These are phyloP conservation scores for Nomada fucata DNA, from an alignment of 2,888 invertebrate genomes.

Conservation along the genomic window DNA sequence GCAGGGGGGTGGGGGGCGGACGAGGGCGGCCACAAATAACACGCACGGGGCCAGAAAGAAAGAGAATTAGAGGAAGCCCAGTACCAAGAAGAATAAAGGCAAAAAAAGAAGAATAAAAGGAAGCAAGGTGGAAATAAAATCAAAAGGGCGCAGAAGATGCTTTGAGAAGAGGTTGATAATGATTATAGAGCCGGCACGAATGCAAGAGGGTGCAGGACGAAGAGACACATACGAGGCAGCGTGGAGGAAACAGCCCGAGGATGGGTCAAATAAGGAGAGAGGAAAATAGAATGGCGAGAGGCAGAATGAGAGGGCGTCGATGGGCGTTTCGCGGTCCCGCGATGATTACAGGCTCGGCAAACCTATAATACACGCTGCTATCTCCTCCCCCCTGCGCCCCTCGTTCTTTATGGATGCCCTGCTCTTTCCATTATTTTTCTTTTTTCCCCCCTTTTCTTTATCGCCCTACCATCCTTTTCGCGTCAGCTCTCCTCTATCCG, in stretches of 20 bases:
- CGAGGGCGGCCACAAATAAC: constrained; percentile 51
- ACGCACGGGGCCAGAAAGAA: constrained; percentile 23
- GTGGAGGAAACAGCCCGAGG: constrained; percentile 66
- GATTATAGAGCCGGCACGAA: constrained; percentile 76
- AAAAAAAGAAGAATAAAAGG: constrained; percentile 49
- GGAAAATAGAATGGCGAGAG: constrained; percentile 74
- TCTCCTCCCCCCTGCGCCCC: constrained; percentile 70
- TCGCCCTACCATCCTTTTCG: constrained; percentile 54
- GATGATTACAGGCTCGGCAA: constrained; percentile 83
- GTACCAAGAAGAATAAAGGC: constrained; percentile 68
- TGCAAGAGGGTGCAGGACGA: constrained; percentile 51
- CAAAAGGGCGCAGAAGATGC: constrained; percentile 40
- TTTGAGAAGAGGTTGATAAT: constrained; percentile 74
- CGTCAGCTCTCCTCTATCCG: constrained; percentile 7
- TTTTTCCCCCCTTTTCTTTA: constrained; percentile 40
- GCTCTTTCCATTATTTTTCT: constrained; percentile 68
- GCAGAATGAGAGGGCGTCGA: constrained; percentile 75
- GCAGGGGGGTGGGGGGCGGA: constrained; percentile 54
- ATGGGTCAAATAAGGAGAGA: constrained; percentile 64
- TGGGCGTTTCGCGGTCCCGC: constrained; percentile 84
- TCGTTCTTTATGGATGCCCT: constrained; percentile 52
- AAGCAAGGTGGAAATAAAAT: constrained; percentile 47
- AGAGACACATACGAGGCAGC: constrained; percentile 30
- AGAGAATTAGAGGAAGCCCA: constrained; percentile 41
- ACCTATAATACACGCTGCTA: constrained; percentile 83